Evolutionary conservation across 2,888 invertebrate species (phyloP).

Genomic region (Junonia oenone): DNA sequence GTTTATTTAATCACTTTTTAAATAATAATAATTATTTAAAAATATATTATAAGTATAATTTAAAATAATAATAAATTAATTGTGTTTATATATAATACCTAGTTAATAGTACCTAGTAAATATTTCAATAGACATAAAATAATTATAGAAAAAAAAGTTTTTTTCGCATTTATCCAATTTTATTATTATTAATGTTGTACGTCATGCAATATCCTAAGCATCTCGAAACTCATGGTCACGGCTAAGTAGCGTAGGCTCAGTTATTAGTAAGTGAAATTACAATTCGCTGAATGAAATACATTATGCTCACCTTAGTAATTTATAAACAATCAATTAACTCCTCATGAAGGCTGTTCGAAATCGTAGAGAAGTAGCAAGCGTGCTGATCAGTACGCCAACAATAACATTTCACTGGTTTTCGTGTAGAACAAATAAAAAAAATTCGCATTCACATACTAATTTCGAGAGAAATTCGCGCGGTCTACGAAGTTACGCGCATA

Average conservation of each 20-base stretch:
- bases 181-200: background rate
- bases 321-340: constrained; percentile 45
- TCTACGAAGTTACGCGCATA: constrained; percentile 56
- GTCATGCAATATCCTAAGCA: background rate
- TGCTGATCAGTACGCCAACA: constrained; percentile 54
- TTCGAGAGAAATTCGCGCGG: constrained; percentile 63
- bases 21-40: too few relatives aligned
- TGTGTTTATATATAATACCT: too few relatives aligned
- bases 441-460: constrained; percentile 73
- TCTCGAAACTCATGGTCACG: background rate
- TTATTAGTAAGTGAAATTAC: background rate
- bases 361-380: constrained; percentile 42
- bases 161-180: too few relatives aligned
- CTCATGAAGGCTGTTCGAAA: constrained; percentile 62
- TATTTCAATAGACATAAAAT: too few relatives aligned
- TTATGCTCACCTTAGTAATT: constrained; percentile 24
- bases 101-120: too few relatives aligned
- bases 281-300: background rate
- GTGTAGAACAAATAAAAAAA: constrained; percentile 55
- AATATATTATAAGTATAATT: too few relatives aligned
- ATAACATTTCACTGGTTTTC: constrained; percentile 71
- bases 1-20: too few relatives aligned
- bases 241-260: background rate
- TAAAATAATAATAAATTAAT: too few relatives aligned
- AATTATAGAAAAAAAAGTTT: too few relatives aligned